These are phyloP conservation scores for Microtus oregoni DNA, from an alignment of 2,113 vertebrate species.

Conservation along the genomic window DNA sequence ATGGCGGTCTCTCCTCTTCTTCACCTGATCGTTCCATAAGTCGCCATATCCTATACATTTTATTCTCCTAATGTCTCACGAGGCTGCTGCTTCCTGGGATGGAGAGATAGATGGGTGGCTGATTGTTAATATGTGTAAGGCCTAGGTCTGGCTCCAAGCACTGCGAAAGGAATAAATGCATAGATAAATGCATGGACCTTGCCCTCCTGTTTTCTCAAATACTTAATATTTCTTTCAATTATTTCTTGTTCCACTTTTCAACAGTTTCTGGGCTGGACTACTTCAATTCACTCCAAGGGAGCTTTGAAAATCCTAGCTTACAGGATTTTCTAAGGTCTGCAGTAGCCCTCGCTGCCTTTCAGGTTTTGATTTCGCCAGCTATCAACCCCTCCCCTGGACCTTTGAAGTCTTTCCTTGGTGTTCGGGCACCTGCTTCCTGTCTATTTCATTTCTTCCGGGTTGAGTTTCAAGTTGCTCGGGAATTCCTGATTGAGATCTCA, in stretches of 20 bases:
- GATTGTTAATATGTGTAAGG: neutral
- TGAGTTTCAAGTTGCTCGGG: neutral
- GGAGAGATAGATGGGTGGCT: neutral
- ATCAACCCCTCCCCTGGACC: neutral
- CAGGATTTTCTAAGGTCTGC: neutral
- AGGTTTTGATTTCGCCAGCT: neutral
- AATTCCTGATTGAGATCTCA: rapidly evolving
- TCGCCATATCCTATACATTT: neutral
- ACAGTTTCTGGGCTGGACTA: neutral
- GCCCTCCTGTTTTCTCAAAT: rapidly evolving
- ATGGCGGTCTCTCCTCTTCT: rapidly evolving
- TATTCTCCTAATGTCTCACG: neutral
- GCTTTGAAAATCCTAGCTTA: neutral
- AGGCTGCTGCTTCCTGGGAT: neutral
- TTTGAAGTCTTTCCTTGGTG: neutral
- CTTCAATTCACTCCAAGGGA: neutral
- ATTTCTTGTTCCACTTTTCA: neutral
- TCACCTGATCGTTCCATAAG: rapidly evolving
- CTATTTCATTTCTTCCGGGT: neutral
- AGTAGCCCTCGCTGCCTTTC: neutral
- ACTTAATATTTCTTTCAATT: neutral
- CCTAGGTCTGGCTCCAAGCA: neutral
- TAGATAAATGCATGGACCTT: neutral
- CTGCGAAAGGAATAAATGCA: neutral
- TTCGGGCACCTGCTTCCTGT: neutral